These are phyloP conservation scores for Quadriops clusia DNA, from an alignment of 2,888 invertebrate species.

Conservation along the genomic window DNA sequence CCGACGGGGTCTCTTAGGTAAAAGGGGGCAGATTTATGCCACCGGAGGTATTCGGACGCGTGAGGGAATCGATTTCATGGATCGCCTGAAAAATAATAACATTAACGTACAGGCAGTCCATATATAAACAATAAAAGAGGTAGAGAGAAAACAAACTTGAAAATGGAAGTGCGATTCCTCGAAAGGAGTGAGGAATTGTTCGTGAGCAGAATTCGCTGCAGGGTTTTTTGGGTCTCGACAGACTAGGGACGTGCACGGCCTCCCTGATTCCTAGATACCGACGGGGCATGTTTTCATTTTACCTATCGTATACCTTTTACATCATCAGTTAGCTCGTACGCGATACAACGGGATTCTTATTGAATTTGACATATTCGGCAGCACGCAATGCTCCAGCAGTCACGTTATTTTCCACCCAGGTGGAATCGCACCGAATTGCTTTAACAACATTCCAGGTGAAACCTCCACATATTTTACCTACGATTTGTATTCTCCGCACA, in stretches of 20 bases:
- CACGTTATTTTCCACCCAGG: no score
- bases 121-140: slow-evolving; percentile 32
- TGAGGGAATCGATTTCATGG: slow-evolving; percentile 24
- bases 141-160: slow-evolving; percentile 28
- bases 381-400: slow-evolving; percentile 2
- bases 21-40: slow-evolving; percentile 24
- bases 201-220: slow-evolving; percentile 31
- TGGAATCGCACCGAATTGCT: no score
- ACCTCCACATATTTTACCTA: no score
- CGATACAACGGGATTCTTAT: slow-evolving; percentile 18
- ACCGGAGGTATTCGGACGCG: no score
- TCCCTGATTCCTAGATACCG: slow-evolving; percentile 30
- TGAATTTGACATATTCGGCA: slow-evolving; percentile 16
- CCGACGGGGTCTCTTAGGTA: slow-evolving; percentile 3
- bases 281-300: slow-evolving; percentile 29
- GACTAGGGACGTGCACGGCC: slow-evolving; percentile 31
- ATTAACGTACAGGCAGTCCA: slow-evolving; percentile 29
- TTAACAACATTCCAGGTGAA: no score
- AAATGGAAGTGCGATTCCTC: slow-evolving; percentile 30
- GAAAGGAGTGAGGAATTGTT: slow-evolving; percentile 33
- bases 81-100: slow-evolving; percentile 32
- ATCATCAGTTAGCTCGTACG: slow-evolving; percentile 22
- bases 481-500: no score
- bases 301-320: slow-evolving; percentile 22
- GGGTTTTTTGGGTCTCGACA: slow-evolving; percentile 26